Conservation (phyloP, 2,888 invertebrate genomes). For the Cheilosia impressa region DNA sequence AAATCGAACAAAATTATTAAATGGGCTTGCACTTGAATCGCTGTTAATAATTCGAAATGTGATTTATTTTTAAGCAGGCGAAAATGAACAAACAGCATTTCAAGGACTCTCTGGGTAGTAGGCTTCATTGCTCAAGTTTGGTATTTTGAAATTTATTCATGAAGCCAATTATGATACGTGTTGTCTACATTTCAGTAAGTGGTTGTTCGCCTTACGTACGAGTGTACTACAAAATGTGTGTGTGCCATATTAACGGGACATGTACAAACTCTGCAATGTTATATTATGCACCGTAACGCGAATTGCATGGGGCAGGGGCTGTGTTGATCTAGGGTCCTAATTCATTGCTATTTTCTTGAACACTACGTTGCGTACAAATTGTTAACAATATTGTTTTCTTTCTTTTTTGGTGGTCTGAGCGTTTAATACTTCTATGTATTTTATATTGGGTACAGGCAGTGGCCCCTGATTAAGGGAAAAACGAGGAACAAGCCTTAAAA, state of each 20-base stretch:
- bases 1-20: conserved; percentile 27
- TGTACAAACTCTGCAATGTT: background rate
- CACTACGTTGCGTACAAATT: too few relatives aligned
- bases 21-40: conserved; percentile 29
- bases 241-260: too few relatives aligned
- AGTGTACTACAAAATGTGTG: background rate
- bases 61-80: background rate
- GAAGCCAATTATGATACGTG: conserved; percentile 27
- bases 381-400: too few relatives aligned
- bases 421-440: too few relatives aligned
- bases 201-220: conserved; percentile 29
- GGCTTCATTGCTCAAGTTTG: conserved; percentile 19
- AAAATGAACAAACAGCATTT: conserved; percentile 22
- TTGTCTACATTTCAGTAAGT: conserved; percentile 46
- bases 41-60: background rate
- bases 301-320: too few relatives aligned
- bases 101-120: conserved; percentile 41
- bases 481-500: too few relatives aligned
- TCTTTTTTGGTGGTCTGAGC: too few relatives aligned
- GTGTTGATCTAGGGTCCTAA: too few relatives aligned
- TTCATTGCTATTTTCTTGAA: too few relatives aligned
- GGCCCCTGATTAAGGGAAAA: too few relatives aligned
- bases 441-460: too few relatives aligned
- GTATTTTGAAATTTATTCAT: conserved; percentile 43
- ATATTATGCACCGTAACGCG: background rate